phyloP scores from a whole-genome alignment of 2,113 vertebrate genomes.

The Hassar affinis region DNA sequence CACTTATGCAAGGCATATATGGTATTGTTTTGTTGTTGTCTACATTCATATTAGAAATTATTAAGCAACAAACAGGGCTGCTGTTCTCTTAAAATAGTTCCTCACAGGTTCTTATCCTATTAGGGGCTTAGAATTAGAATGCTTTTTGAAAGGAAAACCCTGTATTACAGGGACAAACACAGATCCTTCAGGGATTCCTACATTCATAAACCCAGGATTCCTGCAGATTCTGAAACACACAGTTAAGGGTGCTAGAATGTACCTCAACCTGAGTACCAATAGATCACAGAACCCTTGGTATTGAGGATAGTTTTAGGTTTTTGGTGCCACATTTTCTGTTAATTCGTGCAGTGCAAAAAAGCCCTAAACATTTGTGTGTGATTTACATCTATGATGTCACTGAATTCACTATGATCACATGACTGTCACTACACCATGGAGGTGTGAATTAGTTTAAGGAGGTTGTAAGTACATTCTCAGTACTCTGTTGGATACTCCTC shows the following conservation, averaged over 20 bases:
- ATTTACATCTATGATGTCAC: neutral
- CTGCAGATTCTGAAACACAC: neutral
- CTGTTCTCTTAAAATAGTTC: no score
- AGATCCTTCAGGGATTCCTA: neutral
- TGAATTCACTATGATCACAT: neutral
- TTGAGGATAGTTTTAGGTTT: neutral
- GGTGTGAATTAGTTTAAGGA: neutral
- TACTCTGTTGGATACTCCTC: neutral
- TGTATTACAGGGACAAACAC: neutral
- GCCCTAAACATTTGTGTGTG: neutral
- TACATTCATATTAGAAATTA: no score
- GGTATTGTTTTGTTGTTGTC: no score
- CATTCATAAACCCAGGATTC: neutral
- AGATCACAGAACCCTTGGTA: neutral
- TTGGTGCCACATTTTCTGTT: neutral
- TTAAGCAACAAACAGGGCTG: no score
- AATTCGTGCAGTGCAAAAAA: neutral
- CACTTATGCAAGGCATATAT: neutral
- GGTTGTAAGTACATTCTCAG: neutral
- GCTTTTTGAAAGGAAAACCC: no score
- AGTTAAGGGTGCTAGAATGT: neutral
- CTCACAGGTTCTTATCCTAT: no score
- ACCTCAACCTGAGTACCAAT: neutral
- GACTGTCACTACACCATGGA: neutral
- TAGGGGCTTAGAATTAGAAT: no score